Evolutionary conservation across 2,888 invertebrate genomes (phyloP), one percentile per base, ranked within the genome.

Genomic region (Plemyria rubiginata): DNA sequence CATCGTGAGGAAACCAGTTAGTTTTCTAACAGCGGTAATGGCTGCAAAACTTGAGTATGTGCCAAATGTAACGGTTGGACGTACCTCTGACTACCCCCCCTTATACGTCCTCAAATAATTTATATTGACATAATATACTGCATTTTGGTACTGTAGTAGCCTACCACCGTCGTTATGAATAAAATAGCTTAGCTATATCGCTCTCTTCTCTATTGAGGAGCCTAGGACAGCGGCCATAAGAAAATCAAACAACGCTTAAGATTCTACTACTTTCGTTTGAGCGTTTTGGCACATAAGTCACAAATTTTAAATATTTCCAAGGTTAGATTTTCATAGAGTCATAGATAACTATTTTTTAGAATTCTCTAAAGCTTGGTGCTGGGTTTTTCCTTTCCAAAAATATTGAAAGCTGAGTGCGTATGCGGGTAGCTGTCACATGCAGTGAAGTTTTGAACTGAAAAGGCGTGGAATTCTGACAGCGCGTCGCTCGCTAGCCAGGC

Each of bases 391-490:
- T 11, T 28, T 50, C 12, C 7, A 41, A 51, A n/a, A 54, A 57
- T 50, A 16, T 40, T 45, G 16, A 54, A 52, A 50, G 43, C 49
- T 28, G 54, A 54, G 22, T 55, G 54, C 51, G 59, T 59, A 28
- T 16, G 38, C 54, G 38, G 36, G 22, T n/a, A 48, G 54, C 66
- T 70, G 73, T 73, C 72, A 68, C 57, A 62, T 60, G 54, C 69
- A 70, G 65, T 67, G 54, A 62, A 66, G 54, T 55, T 60, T 64
- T 60, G 62, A 66, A 70, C 67, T 63, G 65, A 67, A 67, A 66
- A 69, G 66, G 62, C 69, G 68, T 66, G 62, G 66, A 67, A 62
- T 70, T 64, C 70, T 68, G 73, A 70, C 70, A 65, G 62, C 54
- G 66, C 66, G 70, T 70, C 69, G 59, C 65, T 60, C 62, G 65